These are phyloP conservation scores for Stenoptilia bipunctidactyla DNA, from an alignment of 2,888 invertebrate species.

Conservation along the genomic window DNA sequence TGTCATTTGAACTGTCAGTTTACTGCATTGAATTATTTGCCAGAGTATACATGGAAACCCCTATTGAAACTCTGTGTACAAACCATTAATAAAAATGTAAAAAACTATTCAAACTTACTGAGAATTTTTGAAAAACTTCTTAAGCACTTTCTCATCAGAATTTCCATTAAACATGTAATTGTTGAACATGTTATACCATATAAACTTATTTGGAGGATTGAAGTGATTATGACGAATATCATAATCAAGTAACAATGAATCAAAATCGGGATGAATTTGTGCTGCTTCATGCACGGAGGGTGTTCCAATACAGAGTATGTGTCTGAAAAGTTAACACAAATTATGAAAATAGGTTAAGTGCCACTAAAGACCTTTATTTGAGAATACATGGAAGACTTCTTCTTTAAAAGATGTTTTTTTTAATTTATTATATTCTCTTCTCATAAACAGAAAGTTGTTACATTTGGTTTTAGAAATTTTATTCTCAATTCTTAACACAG, in stretches of 20 bases:
- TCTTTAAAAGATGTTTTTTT: too few relatives aligned
- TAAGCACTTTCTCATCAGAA: constrained; percentile 67
- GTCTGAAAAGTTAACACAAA: too few relatives aligned
- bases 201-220: constrained; percentile 74
- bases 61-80: not conserved
- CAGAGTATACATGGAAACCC: too few relatives aligned
- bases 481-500: not conserved
- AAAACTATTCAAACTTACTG: constrained; percentile 35
- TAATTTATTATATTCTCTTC: too few relatives aligned
- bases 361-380: too few relatives aligned
- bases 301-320: constrained; percentile 88
- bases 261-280: constrained; percentile 33
- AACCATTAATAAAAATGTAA: not conserved
- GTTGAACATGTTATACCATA: constrained; percentile 93
- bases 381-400: too few relatives aligned
- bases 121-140: constrained; percentile 72
- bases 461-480: too few relatives aligned
- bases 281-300: constrained; percentile 85
- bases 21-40: too few relatives aligned
- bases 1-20: too few relatives aligned
- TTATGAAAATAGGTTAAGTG: too few relatives aligned
- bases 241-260: constrained; percentile 82
- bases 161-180: constrained; percentile 82
- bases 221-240: constrained; percentile 81
- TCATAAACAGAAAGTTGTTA: too few relatives aligned